Conservation (phyloP, 2,888 invertebrate genomes). For the Sceliomorpha sp. region DNA sequence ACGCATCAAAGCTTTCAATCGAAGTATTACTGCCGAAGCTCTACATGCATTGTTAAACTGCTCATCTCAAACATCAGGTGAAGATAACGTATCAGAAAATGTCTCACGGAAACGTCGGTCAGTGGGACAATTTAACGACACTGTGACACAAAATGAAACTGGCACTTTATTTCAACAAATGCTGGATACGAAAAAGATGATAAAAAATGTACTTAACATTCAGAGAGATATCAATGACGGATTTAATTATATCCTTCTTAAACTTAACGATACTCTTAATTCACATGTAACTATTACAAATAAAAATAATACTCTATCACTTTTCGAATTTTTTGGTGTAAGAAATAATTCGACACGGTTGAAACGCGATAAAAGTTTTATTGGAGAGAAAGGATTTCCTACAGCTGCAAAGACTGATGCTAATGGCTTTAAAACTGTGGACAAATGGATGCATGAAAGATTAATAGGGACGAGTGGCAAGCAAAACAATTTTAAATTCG, state of each 20-base stretch:
- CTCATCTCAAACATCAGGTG: constrained; percentile 8
- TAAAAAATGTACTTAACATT: constrained; percentile 50
- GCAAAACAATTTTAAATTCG: no score
- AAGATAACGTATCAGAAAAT: no score
- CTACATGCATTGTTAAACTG: constrained; percentile 59
- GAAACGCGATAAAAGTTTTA: neutral
- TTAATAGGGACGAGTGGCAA: no score
- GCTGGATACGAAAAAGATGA: constrained; percentile 23
- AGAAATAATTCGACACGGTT: neutral
- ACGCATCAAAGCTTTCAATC: constrained; percentile 55
- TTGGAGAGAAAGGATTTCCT: no score
- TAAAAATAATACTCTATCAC: neutral
- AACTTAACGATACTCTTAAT: constrained; percentile 22
- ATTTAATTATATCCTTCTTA: constrained; percentile 44
- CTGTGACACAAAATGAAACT: constrained; percentile 10
- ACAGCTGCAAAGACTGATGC: neutral
- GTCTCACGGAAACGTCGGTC: constrained; percentile 1
- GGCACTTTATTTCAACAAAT: neutral
- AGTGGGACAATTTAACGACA: neutral
- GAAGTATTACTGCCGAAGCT: constrained; percentile 53
- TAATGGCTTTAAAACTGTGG: neutral
- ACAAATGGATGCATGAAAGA: constrained; percentile 21
- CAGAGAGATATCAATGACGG: constrained; percentile 56
- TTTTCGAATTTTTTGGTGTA: neutral
- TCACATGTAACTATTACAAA: neutral